phyloP scores from a whole-genome alignment of 2,113 vertebrate genomes.

The Limnothrissa miodon region DNA sequence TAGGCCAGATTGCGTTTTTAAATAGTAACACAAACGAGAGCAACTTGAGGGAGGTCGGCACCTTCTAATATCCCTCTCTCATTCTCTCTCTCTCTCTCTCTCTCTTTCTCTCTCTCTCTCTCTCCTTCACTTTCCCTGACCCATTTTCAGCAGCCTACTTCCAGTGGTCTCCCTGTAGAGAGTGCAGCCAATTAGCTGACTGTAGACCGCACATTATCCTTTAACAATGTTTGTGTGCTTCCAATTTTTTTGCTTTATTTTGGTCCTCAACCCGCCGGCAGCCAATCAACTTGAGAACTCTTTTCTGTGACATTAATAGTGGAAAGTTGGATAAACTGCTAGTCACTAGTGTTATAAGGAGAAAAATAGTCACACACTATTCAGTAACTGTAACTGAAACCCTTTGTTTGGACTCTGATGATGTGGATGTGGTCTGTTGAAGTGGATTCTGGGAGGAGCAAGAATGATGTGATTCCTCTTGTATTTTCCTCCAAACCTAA shows the following conservation, averaged over 20 bases:
- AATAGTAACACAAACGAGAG: slow-evolving; percentile 47
- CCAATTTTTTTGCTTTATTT: neutral
- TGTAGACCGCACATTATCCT: neutral
- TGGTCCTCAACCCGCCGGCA: neutral
- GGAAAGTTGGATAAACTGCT: neutral
- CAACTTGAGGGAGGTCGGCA: slow-evolving; percentile 39
- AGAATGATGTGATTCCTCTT: neutral
- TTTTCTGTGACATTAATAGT: neutral
- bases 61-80: slow-evolving; percentile 38
- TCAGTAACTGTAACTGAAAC: neutral
- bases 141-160: slow-evolving; percentile 48
- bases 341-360: neutral
- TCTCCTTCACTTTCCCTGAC: slow-evolving; percentile 17
- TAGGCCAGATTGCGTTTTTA: slow-evolving; percentile 37
- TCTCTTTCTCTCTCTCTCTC: slow-evolving; percentile 38
- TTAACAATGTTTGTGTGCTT: slow-evolving; percentile 1
- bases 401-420: neutral
- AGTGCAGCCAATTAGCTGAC: slow-evolving; percentile 32
- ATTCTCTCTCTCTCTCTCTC: slow-evolving; percentile 48
- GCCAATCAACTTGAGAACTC: neutral
- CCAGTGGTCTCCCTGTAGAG: slow-evolving; percentile 31
- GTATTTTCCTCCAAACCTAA: neutral
- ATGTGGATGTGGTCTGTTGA: neutral
- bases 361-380: neutral
- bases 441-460: neutral